Evolutionary conservation across 2,113 vertebrate genomes (phyloP).

Genomic region (Platysteira castanea): DNA sequence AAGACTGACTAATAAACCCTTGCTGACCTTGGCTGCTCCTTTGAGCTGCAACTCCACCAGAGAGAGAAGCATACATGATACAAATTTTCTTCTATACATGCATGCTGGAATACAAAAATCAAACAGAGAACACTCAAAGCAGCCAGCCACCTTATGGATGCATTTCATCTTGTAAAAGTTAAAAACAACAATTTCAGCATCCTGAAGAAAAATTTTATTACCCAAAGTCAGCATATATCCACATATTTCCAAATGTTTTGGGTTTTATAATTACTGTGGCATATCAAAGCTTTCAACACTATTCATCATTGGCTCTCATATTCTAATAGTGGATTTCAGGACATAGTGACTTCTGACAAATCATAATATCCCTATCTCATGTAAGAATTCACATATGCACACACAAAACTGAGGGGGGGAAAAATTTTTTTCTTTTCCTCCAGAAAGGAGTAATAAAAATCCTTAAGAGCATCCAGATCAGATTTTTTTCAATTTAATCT

Average conservation of each 20-base stretch:
- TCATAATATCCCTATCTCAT: neutral
- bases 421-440: neutral
- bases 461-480: neutral
- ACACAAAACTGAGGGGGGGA: neutral
- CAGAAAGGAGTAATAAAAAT: neutral
- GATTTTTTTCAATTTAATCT: neutral
- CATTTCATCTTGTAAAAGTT: neutral
- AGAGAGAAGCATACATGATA: neutral
- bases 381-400: neutral
- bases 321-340: neutral
- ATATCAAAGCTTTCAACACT: neutral
- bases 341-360: neutral
- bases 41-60: neutral
- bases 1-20: slow-evolving; percentile 53
- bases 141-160: neutral
- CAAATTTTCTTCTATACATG: neutral
- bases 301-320: neutral
- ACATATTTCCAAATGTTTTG: neutral
- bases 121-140: neutral
- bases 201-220: neutral
- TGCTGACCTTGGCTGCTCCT: slow-evolving; percentile 43
- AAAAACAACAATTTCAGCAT: neutral
- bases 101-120: neutral
- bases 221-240: neutral
- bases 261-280: neutral